Percentiles rank a stretch among this genome's conserved stretches.
These are phyloP conservation scores for Myotis daubentonii DNA, from an alignment of 2,797 vertebrate genomes.

Conservation along the genomic window DNA sequence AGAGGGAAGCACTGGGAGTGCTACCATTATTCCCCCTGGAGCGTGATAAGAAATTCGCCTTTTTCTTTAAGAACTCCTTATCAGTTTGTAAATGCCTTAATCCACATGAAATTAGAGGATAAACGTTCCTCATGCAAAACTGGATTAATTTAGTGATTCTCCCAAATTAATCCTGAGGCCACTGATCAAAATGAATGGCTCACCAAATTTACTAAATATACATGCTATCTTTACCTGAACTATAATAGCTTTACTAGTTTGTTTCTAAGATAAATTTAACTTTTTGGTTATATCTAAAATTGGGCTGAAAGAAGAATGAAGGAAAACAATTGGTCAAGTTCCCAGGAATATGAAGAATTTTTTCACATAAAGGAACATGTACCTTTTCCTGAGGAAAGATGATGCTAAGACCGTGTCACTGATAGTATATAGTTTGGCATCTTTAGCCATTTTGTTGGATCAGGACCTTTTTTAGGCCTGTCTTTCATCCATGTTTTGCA, in stretches of 20 bases:
- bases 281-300: not conserved
- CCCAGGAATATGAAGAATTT: not conserved
- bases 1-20: not conserved
- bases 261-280: not conserved
- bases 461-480: not conserved
- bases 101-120: not conserved
- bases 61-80: not conserved
- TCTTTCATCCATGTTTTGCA: not conserved
- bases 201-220: not conserved
- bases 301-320: not conserved
- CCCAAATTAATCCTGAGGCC: not conserved
- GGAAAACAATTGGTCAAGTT: not conserved
- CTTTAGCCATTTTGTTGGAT: not conserved
- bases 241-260: not conserved
- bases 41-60: not conserved
- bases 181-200: not conserved
- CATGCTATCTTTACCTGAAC: not conserved
- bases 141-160: conserved; percentile 24
- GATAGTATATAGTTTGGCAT: not conserved
- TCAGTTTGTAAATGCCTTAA: conserved; percentile 4
- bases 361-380: not conserved
- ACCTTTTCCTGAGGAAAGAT: not conserved
- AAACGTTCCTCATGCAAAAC: not conserved
- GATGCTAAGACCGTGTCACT: not conserved
- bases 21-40: not conserved